Conservation (phyloP, 2,888 invertebrate species). For the Epiblema foenella region DNA sequence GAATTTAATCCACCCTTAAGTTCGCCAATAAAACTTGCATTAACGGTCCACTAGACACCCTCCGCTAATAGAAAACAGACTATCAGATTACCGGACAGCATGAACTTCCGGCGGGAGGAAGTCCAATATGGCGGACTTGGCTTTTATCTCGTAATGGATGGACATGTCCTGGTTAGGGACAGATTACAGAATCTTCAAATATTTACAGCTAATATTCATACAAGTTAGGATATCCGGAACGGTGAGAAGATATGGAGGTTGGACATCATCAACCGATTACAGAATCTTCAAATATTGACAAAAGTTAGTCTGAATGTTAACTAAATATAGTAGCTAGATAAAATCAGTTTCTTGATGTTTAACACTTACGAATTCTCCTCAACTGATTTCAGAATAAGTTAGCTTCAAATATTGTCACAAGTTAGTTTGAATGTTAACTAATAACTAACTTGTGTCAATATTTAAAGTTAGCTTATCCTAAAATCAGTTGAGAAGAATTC, state of each 20-base stretch:
- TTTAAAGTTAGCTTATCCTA: too few species aligned
- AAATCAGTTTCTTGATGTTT: too few species aligned
- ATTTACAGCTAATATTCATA: neutral
- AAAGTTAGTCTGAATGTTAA: too few species aligned
- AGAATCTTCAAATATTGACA: too few species aligned
- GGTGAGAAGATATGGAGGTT: too few species aligned
- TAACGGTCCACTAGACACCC: slow-evolving; percentile 45
- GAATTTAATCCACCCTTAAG: slow-evolving; percentile 37
- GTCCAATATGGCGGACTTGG: slow-evolving; percentile 61
- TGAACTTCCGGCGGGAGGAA: slow-evolving; percentile 75
- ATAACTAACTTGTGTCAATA: too few species aligned
- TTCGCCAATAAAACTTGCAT: slow-evolving; percentile 40
- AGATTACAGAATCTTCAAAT: slow-evolving; percentile 12
- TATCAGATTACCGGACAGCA: slow-evolving; percentile 72
- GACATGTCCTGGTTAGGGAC: slow-evolving; percentile 4
- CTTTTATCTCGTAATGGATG: slow-evolving; percentile 48
- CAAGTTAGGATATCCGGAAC: neutral
- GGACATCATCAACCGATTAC: too few species aligned
- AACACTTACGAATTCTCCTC: too few species aligned
- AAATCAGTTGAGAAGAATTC: neutral
- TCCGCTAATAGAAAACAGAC: slow-evolving; percentile 81
- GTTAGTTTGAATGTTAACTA: too few species aligned
- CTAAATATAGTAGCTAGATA: too few species aligned
- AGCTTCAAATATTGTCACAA: too few species aligned
- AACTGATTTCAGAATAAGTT: too few species aligned